Evolutionary conservation across 2,888 invertebrate genomes (phyloP).

Genomic region (Calliopum simillimum): DNA sequence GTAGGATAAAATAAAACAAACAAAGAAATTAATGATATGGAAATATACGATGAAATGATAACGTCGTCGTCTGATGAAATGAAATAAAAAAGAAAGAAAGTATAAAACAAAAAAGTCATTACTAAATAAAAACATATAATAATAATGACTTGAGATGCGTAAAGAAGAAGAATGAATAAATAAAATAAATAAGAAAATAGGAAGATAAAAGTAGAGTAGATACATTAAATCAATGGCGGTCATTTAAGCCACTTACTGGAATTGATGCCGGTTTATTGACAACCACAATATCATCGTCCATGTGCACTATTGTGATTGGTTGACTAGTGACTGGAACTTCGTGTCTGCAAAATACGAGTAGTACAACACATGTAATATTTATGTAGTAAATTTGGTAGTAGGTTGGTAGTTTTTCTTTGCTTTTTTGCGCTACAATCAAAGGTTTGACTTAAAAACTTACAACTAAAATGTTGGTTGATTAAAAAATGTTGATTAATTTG

Average conservation of each 20-base stretch:
- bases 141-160: no score
- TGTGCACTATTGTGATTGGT: slow-evolving; percentile 96
- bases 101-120: background rate
- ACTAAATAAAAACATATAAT: no score
- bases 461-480: no score
- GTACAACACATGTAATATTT: slow-evolving; percentile 35
- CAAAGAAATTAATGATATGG: background rate
- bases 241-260: slow-evolving; percentile 95
- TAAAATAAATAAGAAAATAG: slow-evolving; percentile 10
- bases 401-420: no score
- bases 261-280: slow-evolving; percentile 99
- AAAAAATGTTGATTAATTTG: no score
- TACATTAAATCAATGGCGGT: slow-evolving; percentile 72
- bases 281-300: slow-evolving; percentile 99
- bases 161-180: background rate
- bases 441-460: no score
- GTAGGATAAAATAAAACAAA: background rate
- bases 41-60: slow-evolving; percentile 5
- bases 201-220: background rate
- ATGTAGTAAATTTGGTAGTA: slow-evolving; percentile 24
- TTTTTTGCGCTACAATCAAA: no score
- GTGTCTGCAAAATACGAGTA: slow-evolving; percentile 81
- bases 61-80: slow-evolving; percentile 14
- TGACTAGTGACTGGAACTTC: slow-evolving; percentile 98
- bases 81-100: background rate